phyloP scores from a whole-genome alignment of 2,888 invertebrate genomes.

The Orchesellides sinensis region DNA sequence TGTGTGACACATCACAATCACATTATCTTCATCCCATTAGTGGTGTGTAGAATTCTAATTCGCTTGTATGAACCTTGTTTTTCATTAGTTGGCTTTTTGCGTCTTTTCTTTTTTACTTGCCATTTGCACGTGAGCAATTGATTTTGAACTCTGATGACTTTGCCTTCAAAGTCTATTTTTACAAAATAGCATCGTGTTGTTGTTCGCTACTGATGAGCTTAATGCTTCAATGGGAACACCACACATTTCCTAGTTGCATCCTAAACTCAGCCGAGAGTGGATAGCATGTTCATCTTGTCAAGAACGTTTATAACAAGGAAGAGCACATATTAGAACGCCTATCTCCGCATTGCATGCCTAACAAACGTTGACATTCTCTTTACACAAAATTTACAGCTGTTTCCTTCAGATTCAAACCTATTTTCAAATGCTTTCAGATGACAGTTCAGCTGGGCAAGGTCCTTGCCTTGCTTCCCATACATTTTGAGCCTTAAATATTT shows the following conservation, averaged over 20 bases:
- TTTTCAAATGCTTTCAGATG: slow-evolving; percentile 39
- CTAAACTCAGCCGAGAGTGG: background rate
- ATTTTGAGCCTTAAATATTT: slow-evolving; percentile 46
- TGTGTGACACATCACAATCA: slow-evolving; percentile 63
- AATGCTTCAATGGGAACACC: no score
- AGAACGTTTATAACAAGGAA: no score
- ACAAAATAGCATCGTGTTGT: slow-evolving; percentile 7
- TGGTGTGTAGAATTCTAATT: slow-evolving; percentile 5
- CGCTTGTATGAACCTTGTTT: background rate
- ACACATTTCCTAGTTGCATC: background rate
- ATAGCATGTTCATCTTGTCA: slow-evolving; percentile 7
- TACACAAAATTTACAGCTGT: slow-evolving; percentile 58
- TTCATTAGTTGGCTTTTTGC: slow-evolving; percentile 25
- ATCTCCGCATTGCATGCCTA: no score
- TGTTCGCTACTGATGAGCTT: background rate
- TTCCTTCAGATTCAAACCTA: slow-evolving; percentile 13
- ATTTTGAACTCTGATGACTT: slow-evolving; percentile 65
- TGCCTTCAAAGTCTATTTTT: slow-evolving; percentile 64
- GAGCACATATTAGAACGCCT: no score
- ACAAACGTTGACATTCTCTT: no score
- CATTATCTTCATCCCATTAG: slow-evolving; percentile 60
- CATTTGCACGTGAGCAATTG: slow-evolving; percentile 58
- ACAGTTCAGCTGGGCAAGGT: slow-evolving; percentile 64
- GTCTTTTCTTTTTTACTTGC: slow-evolving; percentile 23
- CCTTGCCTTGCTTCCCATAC: slow-evolving; percentile 26